These are phyloP conservation scores for Cirrhinus molitorella DNA, from an alignment of 2,797 vertebrate genomes.

Conservation along the genomic window DNA sequence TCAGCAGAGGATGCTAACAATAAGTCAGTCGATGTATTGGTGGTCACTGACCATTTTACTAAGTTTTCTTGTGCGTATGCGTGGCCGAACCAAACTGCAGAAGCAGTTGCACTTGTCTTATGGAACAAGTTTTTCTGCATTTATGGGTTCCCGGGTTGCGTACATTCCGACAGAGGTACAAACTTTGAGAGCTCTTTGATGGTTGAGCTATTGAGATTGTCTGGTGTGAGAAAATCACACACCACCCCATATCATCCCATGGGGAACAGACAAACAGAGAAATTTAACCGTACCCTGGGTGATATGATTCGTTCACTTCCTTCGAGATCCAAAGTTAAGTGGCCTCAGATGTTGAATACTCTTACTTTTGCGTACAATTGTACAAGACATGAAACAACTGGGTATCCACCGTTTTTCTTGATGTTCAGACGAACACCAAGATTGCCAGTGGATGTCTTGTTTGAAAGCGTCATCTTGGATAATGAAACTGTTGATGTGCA, in stretches of 20 bases:
- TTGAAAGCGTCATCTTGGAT: not conserved
- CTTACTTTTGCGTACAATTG: slow-evolving; percentile 6
- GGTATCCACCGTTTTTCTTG: slow-evolving; percentile 6
- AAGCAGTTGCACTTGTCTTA: not conserved
- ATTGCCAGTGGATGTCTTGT: not conserved
- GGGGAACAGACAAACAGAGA: slow-evolving; percentile 1
- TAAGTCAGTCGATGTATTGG: not conserved
- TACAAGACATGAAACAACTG: not conserved
- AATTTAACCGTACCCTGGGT: not conserved
- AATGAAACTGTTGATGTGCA: not conserved
- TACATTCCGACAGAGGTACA: not conserved
- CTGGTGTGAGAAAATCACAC: slow-evolving; percentile 4
- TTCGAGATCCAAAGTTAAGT: slow-evolving; percentile 1
- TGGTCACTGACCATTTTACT: slow-evolving; percentile 12
- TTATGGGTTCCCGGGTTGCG: not conserved
- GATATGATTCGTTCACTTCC: slow-evolving; percentile 2
- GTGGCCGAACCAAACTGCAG: not conserved
- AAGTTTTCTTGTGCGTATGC: not conserved
- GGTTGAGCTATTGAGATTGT: not conserved
- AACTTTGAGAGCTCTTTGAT: slow-evolving; percentile 7
- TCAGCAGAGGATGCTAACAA: not conserved
- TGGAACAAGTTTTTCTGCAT: slow-evolving; percentile 6
- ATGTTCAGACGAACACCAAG: slow-evolving; percentile 1
- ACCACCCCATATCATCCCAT: slow-evolving; percentile 3
- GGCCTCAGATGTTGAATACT: not conserved